These are phyloP conservation scores for Nasonia giraulti DNA, from an alignment of 1,140 invertebrate genomes.

Conservation along the genomic window DNA sequence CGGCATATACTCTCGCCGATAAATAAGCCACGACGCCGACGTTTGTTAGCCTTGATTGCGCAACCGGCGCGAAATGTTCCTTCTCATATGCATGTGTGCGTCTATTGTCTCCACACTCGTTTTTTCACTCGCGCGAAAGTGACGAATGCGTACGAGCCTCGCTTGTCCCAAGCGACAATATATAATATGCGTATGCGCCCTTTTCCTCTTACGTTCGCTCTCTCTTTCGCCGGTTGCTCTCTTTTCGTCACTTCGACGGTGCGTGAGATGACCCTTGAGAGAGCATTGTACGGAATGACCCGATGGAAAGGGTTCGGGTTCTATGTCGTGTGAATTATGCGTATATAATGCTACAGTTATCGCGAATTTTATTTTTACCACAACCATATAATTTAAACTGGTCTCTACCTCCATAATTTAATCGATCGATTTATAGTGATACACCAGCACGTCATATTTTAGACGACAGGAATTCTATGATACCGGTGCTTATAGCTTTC, in stretches of 20 bases:
- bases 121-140: slow-evolving; percentile 17
- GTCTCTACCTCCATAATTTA: too few relatives aligned
- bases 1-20: too few relatives aligned
- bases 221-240: background rate
- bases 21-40: too few relatives aligned
- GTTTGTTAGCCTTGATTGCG: background rate
- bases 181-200: background rate
- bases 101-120: slow-evolving; percentile 22
- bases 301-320: background rate
- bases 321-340: background rate
- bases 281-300: too few relatives aligned
- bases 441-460: background rate
- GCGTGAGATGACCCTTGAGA: background rate
- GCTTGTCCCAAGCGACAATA: background rate
- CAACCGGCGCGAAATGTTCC: slow-evolving; percentile 3
- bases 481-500: background rate
- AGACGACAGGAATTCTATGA: background rate
- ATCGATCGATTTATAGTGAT: background rate
- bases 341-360: background rate
- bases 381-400: too few relatives aligned
- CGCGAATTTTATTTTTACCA: background rate
- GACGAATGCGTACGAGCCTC: background rate
- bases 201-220: background rate
- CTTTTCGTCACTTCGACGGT: slow-evolving; percentile 15
- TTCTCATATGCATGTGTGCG: background rate